Base-by-base conservation (phyloP, 2,888 invertebrate species). In the Erynnis tages region DNA sequence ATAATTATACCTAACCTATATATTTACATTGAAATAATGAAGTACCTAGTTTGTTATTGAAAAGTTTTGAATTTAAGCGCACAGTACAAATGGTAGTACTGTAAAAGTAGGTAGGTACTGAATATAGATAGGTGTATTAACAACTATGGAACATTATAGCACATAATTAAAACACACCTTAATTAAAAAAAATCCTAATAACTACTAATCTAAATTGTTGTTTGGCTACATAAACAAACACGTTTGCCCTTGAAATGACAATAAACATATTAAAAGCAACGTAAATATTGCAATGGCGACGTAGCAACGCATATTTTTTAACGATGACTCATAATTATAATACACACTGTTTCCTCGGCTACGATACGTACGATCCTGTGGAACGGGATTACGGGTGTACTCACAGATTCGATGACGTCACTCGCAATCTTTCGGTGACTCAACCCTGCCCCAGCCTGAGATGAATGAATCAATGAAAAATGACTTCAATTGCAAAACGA, bases 401-500 rank as follows among this genome's bases (percentile, higher is more conserved):
- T 72, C 69, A 71, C 65, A 67, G 65, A 55, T 62, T 58, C 53
- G 59, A 67, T 81, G 79, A 77, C 81, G 82, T 82, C 79, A 83
- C 61, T 65, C 40, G 19, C 60, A 65, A 71, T 69, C 54, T 54
- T 67, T 66, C 48, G 50, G 56, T 83, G 82, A 82, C 54, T 82
- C 80, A 83, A 64, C 63, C 58, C 58, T 55, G 61, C 61, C 60
- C 25, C 23, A 17, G 23, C 30, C 37, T 54, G 56, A 64, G 65
- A 67, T 65, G 63, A 75, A 76, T 79, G 67, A 71, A 67, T 79
- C 68, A 72, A 60, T 62, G 49, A 49, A 46, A 53, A 41, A 44
- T 43, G 47, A 45, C 41, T 55, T 54, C 49, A 25, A 48, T 54
- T 34, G 14, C 23, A 45, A 37, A 37, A 46, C 35, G 11, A 40